These are phyloP conservation scores for Halictus ligatus DNA, from an alignment of 2,888 invertebrate genomes.

Conservation along the genomic window DNA sequence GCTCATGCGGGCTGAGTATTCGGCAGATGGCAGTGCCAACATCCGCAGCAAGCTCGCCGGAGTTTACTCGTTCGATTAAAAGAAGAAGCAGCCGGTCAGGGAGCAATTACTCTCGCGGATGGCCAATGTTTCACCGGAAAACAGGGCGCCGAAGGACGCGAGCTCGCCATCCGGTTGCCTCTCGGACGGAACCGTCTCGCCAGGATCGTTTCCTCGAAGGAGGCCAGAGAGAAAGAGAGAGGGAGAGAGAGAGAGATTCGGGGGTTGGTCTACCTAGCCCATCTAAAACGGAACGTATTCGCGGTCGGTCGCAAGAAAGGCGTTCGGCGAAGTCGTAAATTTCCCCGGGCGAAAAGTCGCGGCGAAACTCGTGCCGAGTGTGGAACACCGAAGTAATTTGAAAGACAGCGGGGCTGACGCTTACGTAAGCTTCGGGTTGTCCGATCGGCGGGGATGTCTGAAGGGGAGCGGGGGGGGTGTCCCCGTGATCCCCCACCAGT, in stretches of 20 bases:
- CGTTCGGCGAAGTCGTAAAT: slow-evolving; percentile 60
- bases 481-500: slow-evolving; percentile 12
- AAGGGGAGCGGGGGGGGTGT: neutral
- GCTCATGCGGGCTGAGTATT: neutral
- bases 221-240: neutral
- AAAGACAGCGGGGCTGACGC: slow-evolving; percentile 65
- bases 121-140: slow-evolving; percentile 14
- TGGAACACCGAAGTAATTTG: slow-evolving; percentile 67
- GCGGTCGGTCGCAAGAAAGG: slow-evolving; percentile 46
- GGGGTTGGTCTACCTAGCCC: neutral
- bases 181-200: neutral
- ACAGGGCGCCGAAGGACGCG: slow-evolving; percentile 11
- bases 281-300: slow-evolving; percentile 25
- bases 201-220: neutral
- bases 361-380: slow-evolving; percentile 46
- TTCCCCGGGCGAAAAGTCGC: slow-evolving; percentile 46
- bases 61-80: slow-evolving; percentile 15
- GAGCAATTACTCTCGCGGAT: slow-evolving; percentile 24
- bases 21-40: neutral
- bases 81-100: slow-evolving; percentile 1
- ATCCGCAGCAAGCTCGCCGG: neutral
- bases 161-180: neutral
- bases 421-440: slow-evolving; percentile 64
- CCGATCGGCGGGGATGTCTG: slow-evolving; percentile 54
- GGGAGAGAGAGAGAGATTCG: neutral